Evolutionary conservation across 2,113 vertebrate species (phyloP).

Genomic region (Eretmochelys imbricata): DNA sequence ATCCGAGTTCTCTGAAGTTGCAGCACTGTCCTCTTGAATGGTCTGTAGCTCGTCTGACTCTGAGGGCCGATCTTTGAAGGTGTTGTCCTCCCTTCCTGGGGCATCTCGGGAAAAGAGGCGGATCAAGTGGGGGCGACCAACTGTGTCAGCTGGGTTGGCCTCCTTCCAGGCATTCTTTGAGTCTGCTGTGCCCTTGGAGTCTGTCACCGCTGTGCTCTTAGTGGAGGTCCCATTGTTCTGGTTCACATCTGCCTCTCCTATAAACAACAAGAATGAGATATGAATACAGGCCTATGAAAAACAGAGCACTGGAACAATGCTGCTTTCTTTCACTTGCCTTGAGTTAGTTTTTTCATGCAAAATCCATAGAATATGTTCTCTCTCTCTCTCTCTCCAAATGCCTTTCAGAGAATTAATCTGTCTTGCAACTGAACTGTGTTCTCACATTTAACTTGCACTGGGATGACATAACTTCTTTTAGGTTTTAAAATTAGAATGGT

Average conservation of each 20-base stretch:
- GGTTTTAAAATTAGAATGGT: neutral
- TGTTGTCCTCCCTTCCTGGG: slow-evolving; percentile 98
- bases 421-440: slow-evolving; percentile 39
- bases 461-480: neutral
- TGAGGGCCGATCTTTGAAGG: slow-evolving; percentile 99
- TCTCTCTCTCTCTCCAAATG: slow-evolving; percentile 15
- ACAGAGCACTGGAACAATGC: slow-evolving; percentile 84
- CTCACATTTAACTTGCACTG: neutral
- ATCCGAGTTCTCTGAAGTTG: slow-evolving; percentile 87
- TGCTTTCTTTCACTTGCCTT: slow-evolving; percentile 77
- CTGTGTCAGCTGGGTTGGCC: slow-evolving; percentile 90
- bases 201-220: slow-evolving; percentile 92
- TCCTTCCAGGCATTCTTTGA: slow-evolving; percentile 85
- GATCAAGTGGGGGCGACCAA: slow-evolving; percentile 95
- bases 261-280: slow-evolving; percentile 93
- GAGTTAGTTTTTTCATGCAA: slow-evolving; percentile 74
- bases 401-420: slow-evolving; percentile 32
- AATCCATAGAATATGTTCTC: slow-evolving; percentile 40
- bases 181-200: slow-evolving; percentile 89
- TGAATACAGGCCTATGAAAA: slow-evolving; percentile 88
- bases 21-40: slow-evolving; percentile 93
- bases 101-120: slow-evolving; percentile 99
- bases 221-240: slow-evolving; percentile 95
- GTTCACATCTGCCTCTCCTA: slow-evolving; percentile 96
- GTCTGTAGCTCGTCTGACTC: slow-evolving; percentile 99